Base-by-base conservation (phyloP, 1,140 invertebrate species). In the Acromyrmex charruanus region DNA sequence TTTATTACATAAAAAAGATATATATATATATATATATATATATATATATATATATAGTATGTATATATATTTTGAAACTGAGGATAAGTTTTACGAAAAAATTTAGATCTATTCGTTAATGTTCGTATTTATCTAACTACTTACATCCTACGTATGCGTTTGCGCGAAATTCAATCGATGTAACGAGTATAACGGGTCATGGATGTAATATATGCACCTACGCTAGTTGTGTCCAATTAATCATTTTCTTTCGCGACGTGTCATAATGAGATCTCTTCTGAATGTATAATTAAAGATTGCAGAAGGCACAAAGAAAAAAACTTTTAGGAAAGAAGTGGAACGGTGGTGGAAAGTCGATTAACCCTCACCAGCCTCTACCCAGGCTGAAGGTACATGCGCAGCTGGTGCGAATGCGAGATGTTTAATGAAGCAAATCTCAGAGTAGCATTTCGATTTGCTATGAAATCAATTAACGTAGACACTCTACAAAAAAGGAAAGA, bases 361-460 rank as follows among this genome's bases (percentile, higher is more conserved):
- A 74, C 39, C 25, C 71, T 49, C 16, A 18, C 59, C 35, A 53
- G 35, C 10, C 61, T 31, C 31, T 35, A 14, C n/a, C 44, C 53
- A 28, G 51, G 28, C 28, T 21, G 35, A 75, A 44, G 55, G 68
- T 69, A 77, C 14, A 39, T 77, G 77, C 69, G 77, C 75, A 44
- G 39, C 39, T 53, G 61, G 55, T 72, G 86, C 61, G 74, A 90
- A 87, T 84, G 80, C 65, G 21, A 58, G 84, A 39, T 71, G 68
- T 81, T 86, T 89, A 88, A 87, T 58, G 80, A 88, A 75, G 72
- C 51, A 77, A 87, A 85, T 85, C 85, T 51, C 85, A 85, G 68
- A 69, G 14, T 10, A 51, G 28, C 16, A n/a, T 59, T 87, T 58
- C 39, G 63, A 53, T 28, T 16, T 25, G 18, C 31, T 51, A 49